Conservation (phyloP, 2,113 vertebrate genomes). For the Heteronetta atricapilla region DNA sequence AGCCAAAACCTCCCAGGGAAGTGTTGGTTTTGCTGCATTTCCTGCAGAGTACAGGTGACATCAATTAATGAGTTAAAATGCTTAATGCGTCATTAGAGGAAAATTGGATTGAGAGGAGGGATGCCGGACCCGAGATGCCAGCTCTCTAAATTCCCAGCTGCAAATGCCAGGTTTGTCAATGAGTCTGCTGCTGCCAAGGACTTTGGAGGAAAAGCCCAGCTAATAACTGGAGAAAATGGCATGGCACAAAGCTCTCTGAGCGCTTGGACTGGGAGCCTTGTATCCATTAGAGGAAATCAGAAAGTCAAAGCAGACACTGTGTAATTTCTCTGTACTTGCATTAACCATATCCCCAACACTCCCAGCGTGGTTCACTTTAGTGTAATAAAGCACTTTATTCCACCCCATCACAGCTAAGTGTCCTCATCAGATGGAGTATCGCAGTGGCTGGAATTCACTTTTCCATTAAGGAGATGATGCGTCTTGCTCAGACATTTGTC, state of each 20-base stretch:
- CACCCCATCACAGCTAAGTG: slow-evolving; percentile 23
- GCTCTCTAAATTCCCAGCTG: neutral
- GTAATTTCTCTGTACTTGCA: slow-evolving; percentile 45
- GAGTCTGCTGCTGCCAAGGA: neutral
- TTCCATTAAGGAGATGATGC: neutral
- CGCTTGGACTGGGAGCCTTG: neutral
- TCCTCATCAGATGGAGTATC: slow-evolving; percentile 36
- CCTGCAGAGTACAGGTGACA: neutral
- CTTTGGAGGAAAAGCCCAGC: slow-evolving; percentile 1
- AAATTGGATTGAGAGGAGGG: neutral
- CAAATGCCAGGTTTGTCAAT: neutral
- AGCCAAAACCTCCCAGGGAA: rapidly evolving
- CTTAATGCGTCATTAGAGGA: neutral
- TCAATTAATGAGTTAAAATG: neutral
- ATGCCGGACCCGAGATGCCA: neutral
- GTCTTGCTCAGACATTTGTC: neutral
- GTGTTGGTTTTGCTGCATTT: neutral
- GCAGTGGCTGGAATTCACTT: slow-evolving; percentile 20
- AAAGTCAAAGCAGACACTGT: slow-evolving; percentile 37
- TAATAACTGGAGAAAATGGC: slow-evolving; percentile 27
- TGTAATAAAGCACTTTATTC: slow-evolving; percentile 50
- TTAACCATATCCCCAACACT: slow-evolving; percentile 20
- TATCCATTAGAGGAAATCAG: slow-evolving; percentile 48
- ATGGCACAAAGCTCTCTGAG: neutral
- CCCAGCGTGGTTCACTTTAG: neutral